Base-by-base conservation (phyloP, 2,888 invertebrate species). In the Orthonychiurus folsomi region DNA sequence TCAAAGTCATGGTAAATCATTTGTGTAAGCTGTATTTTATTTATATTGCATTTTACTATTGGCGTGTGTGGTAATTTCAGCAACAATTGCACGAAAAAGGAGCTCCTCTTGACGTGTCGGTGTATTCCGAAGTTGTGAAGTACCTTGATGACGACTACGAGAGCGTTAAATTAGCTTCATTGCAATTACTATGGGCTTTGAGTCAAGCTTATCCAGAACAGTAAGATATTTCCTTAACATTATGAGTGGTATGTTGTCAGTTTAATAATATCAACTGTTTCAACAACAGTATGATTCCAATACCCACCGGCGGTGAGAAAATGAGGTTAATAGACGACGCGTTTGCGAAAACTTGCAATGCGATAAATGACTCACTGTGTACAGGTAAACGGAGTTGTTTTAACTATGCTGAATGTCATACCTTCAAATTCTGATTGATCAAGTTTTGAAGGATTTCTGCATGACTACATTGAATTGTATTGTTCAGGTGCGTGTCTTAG, bases 251-350 rank as follows among this genome's bases (percentile, higher is more conserved):
- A 15, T 48, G 48, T 48, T 12, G n/a, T 15, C 48, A 48, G 48
- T 48, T 48, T 48, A 5, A 20, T 3, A 59, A 59, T 9, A 26
- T 37, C 18, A 5, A 50, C 48, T 50, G 3, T n/a, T 24, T 24
- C 20, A 25, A 48, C n/a, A 18, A 2, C 50, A 88, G 86, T 75
- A 81, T 84, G 69, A 86, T 87, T 73, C 83, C 84, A 28, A 79
- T 85, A 18, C 82, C 84, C 60, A 85, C 86, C 24, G 87, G 86
- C 60, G 87, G 88, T 69, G 91, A 93, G 69, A 88, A 90, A 63
- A 84, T 95, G 71, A 84, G 94, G 0, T 80, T 97, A 71, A 87
- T 92, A 28, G 97, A 99, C 77, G 94, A 96, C 75, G 95, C 95
- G 0, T 99, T 99, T 80, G 90, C 90, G 20, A 89, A 91, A 77